Percentiles rank a stretch among this genome's conserved stretches.
Evolutionary conservation across 2,113 vertebrate species (phyloP).

Genomic region (Sceloporus undulatus): DNA sequence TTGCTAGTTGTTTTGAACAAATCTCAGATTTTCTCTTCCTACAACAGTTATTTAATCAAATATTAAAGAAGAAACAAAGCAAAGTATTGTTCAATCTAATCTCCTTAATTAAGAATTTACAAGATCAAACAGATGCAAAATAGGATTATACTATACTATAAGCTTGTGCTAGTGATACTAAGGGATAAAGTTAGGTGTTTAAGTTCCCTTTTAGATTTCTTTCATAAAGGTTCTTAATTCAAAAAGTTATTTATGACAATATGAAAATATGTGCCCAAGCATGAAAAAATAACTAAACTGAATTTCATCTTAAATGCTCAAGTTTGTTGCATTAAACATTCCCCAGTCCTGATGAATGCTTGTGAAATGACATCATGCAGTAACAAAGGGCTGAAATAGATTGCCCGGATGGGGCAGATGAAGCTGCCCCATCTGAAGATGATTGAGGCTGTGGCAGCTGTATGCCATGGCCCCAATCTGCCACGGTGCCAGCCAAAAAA

Average conservation of each 20-base stretch:
- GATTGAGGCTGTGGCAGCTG: too few relatives aligned
- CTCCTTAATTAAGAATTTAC: background rate
- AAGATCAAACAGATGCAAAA: constrained; percentile 3
- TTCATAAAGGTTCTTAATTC: background rate
- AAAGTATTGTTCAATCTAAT: background rate
- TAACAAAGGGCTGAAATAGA: background rate
- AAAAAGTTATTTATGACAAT: background rate
- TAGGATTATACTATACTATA: background rate
- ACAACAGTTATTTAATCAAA: background rate
- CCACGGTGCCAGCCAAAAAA: too few relatives aligned
- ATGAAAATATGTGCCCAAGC: background rate
- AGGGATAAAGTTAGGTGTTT: background rate
- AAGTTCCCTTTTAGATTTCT: background rate
- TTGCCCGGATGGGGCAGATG: too few relatives aligned
- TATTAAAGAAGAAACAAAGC: background rate
- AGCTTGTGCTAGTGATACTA: background rate
- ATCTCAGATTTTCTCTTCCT: background rate
- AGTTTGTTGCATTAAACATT: background rate
- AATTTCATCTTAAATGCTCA: too few relatives aligned
- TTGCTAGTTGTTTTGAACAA: background rate
- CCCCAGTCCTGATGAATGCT: background rate
- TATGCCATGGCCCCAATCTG: too few relatives aligned
- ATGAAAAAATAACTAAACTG: background rate
- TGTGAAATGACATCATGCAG: background rate
- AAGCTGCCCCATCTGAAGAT: too few relatives aligned